A percentile compares a stretch with the other conserved stretches of the same genome.
Evolutionary conservation across 2,888 invertebrate species (phyloP).

Genomic region (Apoderus coryli): DNA sequence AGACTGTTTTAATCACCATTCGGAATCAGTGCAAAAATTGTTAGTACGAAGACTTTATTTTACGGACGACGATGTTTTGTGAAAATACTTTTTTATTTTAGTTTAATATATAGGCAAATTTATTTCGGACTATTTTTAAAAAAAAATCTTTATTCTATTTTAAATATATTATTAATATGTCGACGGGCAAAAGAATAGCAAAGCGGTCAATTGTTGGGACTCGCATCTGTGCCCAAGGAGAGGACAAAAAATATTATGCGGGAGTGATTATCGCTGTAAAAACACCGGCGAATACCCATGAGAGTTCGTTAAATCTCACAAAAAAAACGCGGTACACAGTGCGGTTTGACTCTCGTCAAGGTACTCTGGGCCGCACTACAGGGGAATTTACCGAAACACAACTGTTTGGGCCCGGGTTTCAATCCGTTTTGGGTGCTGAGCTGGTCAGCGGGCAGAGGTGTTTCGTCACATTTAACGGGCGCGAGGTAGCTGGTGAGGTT

Average conservation of each 20-base stretch:
- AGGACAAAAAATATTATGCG: constrained; percentile 83
- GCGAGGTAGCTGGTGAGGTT: too few species aligned
- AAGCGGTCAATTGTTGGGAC: constrained; percentile 97
- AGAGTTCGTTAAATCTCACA: constrained; percentile 58
- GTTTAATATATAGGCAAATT: too few species aligned
- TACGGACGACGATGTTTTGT: constrained; percentile 27
- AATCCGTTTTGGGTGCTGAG: too few species aligned
- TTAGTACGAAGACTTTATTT: constrained; percentile 28
- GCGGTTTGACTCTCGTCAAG: constrained; percentile 51
- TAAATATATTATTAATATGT: constrained; percentile 43
- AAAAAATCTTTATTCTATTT: too few species aligned
- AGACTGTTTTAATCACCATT: constrained; percentile 26
- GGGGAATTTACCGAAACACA: too few species aligned
- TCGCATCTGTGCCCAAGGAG: constrained; percentile 82
- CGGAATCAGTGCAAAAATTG: constrained; percentile 26
- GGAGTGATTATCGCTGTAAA: constrained; percentile 88
- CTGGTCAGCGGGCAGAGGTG: too few species aligned
- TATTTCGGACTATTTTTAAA: too few species aligned
- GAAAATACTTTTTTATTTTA: constrained; percentile 18
- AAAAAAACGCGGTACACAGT: constrained; percentile 74
- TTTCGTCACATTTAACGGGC: too few species aligned
- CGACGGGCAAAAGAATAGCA: constrained; percentile 85
- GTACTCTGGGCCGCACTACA: constrained; percentile 43
- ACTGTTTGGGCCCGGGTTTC: too few species aligned
- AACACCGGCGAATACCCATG: constrained; percentile 52